Evolutionary conservation across 2,797 vertebrate species (phyloP).

Genomic region (Knipowitschia caucasica): DNA sequence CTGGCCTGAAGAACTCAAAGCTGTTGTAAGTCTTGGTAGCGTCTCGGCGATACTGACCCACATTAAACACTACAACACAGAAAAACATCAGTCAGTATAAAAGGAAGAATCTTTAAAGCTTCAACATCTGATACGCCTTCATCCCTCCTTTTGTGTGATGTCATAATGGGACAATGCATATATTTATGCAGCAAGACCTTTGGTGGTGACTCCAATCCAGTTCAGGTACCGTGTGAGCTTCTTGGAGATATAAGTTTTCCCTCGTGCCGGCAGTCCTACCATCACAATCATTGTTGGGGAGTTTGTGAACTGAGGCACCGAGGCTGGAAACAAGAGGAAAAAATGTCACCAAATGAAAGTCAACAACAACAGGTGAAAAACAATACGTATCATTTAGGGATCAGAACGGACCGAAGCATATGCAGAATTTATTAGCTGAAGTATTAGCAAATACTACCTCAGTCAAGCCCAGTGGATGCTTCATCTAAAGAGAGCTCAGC

Average conservation of each 20-base stretch:
- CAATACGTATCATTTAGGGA: neutral
- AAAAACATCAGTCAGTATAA: neutral
- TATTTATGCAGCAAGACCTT: constrained; percentile 28
- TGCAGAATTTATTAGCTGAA: too few relatives aligned
- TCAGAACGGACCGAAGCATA: too few relatives aligned
- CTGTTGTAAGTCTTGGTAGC: constrained; percentile 84
- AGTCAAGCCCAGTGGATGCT: too few relatives aligned
- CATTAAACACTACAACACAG: constrained; percentile 82
- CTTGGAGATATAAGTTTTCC: constrained; percentile 94
- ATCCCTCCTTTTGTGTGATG: too few relatives aligned
- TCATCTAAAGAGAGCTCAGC: too few relatives aligned
- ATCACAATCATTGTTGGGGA: constrained; percentile 92
- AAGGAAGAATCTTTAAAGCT: too few relatives aligned
- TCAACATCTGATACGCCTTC: too few relatives aligned
- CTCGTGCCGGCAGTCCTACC: constrained; percentile 87
- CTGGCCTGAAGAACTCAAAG: constrained; percentile 86
- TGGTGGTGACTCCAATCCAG: constrained; percentile 62
- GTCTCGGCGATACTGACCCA: constrained; percentile 88
- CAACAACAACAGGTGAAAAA: neutral
- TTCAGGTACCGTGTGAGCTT: constrained; percentile 76
- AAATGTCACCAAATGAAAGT: neutral
- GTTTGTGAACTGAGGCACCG: constrained; percentile 90
- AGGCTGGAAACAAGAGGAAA: constrained; percentile 68
- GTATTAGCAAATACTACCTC: too few relatives aligned
- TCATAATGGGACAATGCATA: too few relatives aligned